Percentiles rank a stretch among this genome's conserved stretches.
These are phyloP conservation scores for Tuberolachnus salignus DNA, from an alignment of 2,888 invertebrate species.

Conservation along the genomic window DNA sequence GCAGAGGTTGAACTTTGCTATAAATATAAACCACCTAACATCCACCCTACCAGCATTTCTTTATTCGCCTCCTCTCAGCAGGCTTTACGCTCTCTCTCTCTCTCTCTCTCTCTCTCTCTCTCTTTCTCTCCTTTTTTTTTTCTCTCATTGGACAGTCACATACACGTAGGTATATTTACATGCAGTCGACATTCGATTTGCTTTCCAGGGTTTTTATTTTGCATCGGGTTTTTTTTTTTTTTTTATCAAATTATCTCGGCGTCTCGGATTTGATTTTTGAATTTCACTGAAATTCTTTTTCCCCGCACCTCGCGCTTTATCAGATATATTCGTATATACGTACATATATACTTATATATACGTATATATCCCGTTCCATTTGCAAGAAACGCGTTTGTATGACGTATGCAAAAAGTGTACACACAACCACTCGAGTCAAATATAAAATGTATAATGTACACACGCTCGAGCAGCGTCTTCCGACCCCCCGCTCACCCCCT, in stretches of 20 bases:
- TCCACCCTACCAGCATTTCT: background rate
- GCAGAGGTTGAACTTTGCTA: conserved; percentile 43
- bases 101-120: too few species aligned
- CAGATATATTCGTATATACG: conserved; percentile 17
- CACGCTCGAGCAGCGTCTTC: conserved; percentile 48
- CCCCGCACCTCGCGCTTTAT: conserved; percentile 16
- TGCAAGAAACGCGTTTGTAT: conserved; percentile 31
- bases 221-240: conserved; percentile 25
- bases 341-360: background rate
- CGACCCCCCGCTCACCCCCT: background rate
- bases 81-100: too few species aligned
- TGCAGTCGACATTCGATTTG: conserved; percentile 55
- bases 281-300: conserved; percentile 52
- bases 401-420: conserved; percentile 52
- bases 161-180: background rate
- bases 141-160: conserved; percentile 52
- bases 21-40: background rate
- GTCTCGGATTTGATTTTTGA: conserved; percentile 55
- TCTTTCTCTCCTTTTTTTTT: too few species aligned
- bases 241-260: conserved; percentile 54
- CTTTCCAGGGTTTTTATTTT: conserved; percentile 38
- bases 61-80: background rate
- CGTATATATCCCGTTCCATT: conserved; percentile 26
- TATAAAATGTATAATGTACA: conserved; percentile 50
- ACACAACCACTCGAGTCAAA: conserved; percentile 53